Percentiles rank a stretch among this genome's conserved stretches.
phyloP scores from a whole-genome alignment of 2,888 invertebrate genomes.

The Dusona sp. region DNA sequence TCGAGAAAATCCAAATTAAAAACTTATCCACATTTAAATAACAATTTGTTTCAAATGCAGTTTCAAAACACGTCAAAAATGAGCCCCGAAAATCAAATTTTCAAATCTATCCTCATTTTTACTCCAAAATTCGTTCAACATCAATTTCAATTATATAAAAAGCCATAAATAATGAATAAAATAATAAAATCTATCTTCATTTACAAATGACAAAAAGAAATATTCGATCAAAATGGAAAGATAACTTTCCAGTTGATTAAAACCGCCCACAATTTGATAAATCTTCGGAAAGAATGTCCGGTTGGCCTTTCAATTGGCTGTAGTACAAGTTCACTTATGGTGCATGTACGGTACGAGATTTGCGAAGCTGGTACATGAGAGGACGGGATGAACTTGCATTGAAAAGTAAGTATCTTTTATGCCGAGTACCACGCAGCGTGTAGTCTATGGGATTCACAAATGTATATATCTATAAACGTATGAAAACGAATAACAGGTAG shows the following conservation, averaged over 20 bases:
- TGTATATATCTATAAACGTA: background rate
- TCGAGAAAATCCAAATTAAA: too few relatives aligned
- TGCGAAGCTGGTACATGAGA: conserved; percentile 32
- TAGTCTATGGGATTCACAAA: background rate
- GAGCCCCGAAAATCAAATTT: too few relatives aligned
- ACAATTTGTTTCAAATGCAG: too few relatives aligned
- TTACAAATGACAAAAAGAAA: background rate
- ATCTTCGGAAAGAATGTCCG: background rate
- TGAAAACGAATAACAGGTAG: conserved; percentile 6
- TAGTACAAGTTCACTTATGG: background rate
- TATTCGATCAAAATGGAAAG: background rate
- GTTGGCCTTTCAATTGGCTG: background rate
- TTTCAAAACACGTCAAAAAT: too few relatives aligned
- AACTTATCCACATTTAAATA: too few relatives aligned
- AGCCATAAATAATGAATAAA: too few relatives aligned
- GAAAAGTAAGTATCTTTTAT: conserved; percentile 65
- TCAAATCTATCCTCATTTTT: too few relatives aligned
- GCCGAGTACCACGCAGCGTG: conserved; percentile 1
- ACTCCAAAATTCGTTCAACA: too few relatives aligned
- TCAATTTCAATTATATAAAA: too few relatives aligned
- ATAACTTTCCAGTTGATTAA: background rate
- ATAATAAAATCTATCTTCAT: too few relatives aligned
- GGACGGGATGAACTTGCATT: conserved; percentile 62
- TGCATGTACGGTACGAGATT: conserved; percentile 32
- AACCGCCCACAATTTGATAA: background rate